phyloP scores from a whole-genome alignment of 2,797 vertebrate species.

The Pseudochaenichthys georgianus region DNA sequence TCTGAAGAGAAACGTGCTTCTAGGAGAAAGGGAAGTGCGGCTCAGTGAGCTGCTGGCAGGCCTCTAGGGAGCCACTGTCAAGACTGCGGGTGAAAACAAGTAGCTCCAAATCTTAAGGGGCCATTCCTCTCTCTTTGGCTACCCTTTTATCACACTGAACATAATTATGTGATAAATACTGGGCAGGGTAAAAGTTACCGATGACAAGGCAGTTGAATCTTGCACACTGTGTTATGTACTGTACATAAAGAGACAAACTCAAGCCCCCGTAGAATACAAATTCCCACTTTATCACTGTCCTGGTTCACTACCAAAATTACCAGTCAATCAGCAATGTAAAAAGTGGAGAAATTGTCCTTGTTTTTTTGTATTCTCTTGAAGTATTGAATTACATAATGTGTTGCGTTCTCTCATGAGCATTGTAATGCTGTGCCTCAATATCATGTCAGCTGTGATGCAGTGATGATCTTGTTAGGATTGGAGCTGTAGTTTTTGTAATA shows the following conservation, averaged over 20 bases:
- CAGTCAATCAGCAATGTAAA: slow-evolving; percentile 27
- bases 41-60: slow-evolving; percentile 89
- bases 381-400: slow-evolving; percentile 34
- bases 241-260: not conserved
- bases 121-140: slow-evolving; percentile 29
- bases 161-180: slow-evolving; percentile 29
- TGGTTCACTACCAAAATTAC: slow-evolving; percentile 20
- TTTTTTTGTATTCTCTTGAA: slow-evolving; percentile 38
- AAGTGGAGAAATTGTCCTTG: slow-evolving; percentile 36
- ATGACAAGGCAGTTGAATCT: slow-evolving; percentile 20
- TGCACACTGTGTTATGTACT: slow-evolving; percentile 25
- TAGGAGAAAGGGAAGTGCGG: slow-evolving; percentile 93
- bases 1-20: slow-evolving; percentile 93
- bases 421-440: slow-evolving; percentile 49
- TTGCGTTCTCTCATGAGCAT: slow-evolving; percentile 46
- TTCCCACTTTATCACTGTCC: slow-evolving; percentile 10
- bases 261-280: slow-evolving; percentile 10
- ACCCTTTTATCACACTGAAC: slow-evolving; percentile 34
- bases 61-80: slow-evolving; percentile 74
- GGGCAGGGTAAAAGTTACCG: slow-evolving; percentile 40
- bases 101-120: slow-evolving; percentile 29
- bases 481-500: slow-evolving; percentile 64
- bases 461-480: slow-evolving; percentile 33
- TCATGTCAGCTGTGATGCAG: slow-evolving; percentile 39
- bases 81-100: slow-evolving; percentile 41